Percentiles rank a stretch among this genome's conserved stretches.
These are phyloP conservation scores for Pangasius djambal DNA, from an alignment of 2,797 vertebrate genomes.

Conservation along the genomic window DNA sequence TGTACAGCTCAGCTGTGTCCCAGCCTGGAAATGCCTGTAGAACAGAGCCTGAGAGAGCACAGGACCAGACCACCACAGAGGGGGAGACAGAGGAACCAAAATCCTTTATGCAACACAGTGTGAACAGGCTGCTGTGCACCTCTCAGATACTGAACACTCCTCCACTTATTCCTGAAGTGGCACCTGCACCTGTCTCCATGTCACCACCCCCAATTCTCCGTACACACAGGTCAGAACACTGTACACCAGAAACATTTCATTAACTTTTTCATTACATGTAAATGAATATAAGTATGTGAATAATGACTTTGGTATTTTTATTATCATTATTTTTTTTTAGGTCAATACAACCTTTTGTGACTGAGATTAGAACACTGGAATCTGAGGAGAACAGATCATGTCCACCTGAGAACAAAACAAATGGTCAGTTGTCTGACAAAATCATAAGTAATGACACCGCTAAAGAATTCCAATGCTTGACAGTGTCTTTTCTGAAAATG, in stretches of 20 bases:
- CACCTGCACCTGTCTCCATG: slow-evolving; percentile 61
- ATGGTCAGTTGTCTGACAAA: slow-evolving; percentile 61
- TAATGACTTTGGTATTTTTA: neutral
- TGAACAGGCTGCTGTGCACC: slow-evolving; percentile 75
- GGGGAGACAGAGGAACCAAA: slow-evolving; percentile 48
- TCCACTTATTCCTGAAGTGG: slow-evolving; percentile 76
- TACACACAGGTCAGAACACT: slow-evolving; percentile 71
- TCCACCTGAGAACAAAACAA: slow-evolving; percentile 68
- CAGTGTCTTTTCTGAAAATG: neutral
- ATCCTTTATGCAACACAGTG: slow-evolving; percentile 63
- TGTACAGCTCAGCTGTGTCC: slow-evolving; percentile 92
- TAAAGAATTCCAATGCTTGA: neutral
- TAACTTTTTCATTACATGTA: neutral
- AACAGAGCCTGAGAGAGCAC: slow-evolving; percentile 45
- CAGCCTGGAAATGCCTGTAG: slow-evolving; percentile 74
- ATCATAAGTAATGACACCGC: neutral
- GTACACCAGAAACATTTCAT: neutral
- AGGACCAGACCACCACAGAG: slow-evolving; percentile 42
- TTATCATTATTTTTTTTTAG: slow-evolving; percentile 59
- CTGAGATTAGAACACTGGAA: slow-evolving; percentile 69
- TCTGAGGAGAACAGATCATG: slow-evolving; percentile 66
- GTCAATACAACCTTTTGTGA: slow-evolving; percentile 75
- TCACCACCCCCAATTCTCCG: slow-evolving; percentile 67
- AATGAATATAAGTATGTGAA: neutral
- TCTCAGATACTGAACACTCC: slow-evolving; percentile 80